Evolutionary conservation across 2,113 vertebrate genomes (phyloP), one percentile per base, ranked within the genome.

Genomic region (Fregata magnificens): DNA sequence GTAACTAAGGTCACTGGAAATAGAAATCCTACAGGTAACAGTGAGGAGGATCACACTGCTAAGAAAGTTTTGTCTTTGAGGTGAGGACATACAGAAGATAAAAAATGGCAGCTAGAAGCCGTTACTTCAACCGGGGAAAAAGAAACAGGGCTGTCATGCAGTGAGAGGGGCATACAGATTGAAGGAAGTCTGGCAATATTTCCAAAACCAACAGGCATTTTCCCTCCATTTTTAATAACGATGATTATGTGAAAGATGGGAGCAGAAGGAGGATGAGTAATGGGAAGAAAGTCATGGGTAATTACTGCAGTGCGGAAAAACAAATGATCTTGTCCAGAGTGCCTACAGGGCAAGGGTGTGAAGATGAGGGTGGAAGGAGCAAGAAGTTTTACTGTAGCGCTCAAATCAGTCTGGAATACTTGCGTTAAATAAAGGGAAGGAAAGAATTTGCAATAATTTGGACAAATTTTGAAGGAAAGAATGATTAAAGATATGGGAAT

Each of bases 301-400:
- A 49, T 80, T 70, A 73, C 34, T 62, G 31, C 19, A 53, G 36
- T 13, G 36, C 22, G 17, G 21, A 29, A 38, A 90, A 92, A 36
- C 14, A 80, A 76, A 59, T 0, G 0, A 17, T 32, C 38, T 86
- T 0, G 0, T 44, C 49, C 70, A 45, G 44, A 73, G 25, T 40
- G 31, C 62, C 66, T 36, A 53, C 28, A 61, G 53, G 13, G 31
- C 40, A 45, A 9, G 62, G 15, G 5, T 53, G 29, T 61, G 62
- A 47, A 61, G 47, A n/a, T 50, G 20, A 79, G 25, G 8, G 45
- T 85, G 70, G 70, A 74, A 70, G 50, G 32, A 82, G 16, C 47
- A 89, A 32, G n/a, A 63, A 72, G 31, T 86, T 81, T 67, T 50
- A n/a, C 73, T 69, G 32, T 42, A 87, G 32, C 10, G 3, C 44